Evolutionary conservation across 2,888 invertebrate genomes (phyloP), one percentile per base, ranked within the genome.

Genomic region (Thecocarcelia acutangulata): DNA sequence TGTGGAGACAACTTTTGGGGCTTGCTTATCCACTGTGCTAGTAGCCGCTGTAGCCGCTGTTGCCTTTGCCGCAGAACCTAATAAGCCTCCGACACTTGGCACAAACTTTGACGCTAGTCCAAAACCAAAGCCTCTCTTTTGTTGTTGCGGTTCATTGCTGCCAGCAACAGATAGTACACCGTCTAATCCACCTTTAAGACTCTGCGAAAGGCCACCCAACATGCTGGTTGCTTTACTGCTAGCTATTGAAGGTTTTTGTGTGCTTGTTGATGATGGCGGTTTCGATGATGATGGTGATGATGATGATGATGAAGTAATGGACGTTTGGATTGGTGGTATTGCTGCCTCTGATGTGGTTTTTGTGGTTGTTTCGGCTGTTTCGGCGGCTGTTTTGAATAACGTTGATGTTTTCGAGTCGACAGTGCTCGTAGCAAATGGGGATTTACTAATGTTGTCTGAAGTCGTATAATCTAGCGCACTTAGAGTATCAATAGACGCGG

Each of bases 221-320:
- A 89, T 85, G 75, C 84, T 87, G n/a, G 86, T 85, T 59, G 87
- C 86, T 85, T 91, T 89, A 79, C 86, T 88, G 84, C 90, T 89
- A 83, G 87, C 87, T 83, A 91, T 87, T 83, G 89, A 91, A 59
- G 90, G 87, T 17, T 91, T 88, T 73, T 91, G 88, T 82, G 88
- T 85, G 48, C 87, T 85, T 48, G 87, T 85, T 48, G 87, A 88
- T 82, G 90, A 91, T 80, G 86, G 90, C 4, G 64, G 21, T 19
- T 50, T 64, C 1, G 24, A 24, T n/a, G n/a, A n/a, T n/a, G n/a
- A n/a, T 12, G 52, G 4, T 42, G n/a, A 42, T 42, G 42, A 9
- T 42, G 42, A 5, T 9, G 2, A 5, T 42, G 28, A 24, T 1
- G 50, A 15, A 58, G 85, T 40, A 88, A 85, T 44, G 87, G 84